These are phyloP conservation scores for Mugil cephalus DNA, from an alignment of 2,113 vertebrate genomes.

Conservation along the genomic window DNA sequence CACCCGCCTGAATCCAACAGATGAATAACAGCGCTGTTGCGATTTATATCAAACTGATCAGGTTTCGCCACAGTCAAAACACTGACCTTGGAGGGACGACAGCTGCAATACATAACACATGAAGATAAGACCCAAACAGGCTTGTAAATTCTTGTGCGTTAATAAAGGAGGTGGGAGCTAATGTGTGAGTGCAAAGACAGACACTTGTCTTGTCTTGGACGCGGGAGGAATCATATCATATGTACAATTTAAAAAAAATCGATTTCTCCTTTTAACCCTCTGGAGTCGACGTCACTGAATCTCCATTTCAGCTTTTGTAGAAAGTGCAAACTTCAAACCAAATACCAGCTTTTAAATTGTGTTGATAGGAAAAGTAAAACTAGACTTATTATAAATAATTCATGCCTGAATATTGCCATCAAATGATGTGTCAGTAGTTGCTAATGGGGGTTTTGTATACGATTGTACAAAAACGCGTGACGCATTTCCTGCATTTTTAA, in stretches of 20 bases:
- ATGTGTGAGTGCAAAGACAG: constrained; percentile 13
- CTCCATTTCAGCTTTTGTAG: too few relatives aligned
- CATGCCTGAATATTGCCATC: too few relatives aligned
- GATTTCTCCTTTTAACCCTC: constrained; percentile 1
- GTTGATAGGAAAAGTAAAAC: too few relatives aligned
- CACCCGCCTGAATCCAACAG: constrained; percentile 27
- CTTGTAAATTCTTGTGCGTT: constrained; percentile 38
- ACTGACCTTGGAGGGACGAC: constrained; percentile 57
- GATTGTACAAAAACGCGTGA: too few relatives aligned
- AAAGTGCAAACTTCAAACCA: too few relatives aligned
- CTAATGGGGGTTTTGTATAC: too few relatives aligned
- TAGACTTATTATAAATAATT: too few relatives aligned
- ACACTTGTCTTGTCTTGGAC: constrained; percentile 6
- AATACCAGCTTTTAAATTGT: too few relatives aligned
- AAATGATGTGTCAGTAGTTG: too few relatives aligned
- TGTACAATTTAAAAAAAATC: neutral
- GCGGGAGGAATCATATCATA: neutral
- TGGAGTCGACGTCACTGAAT: too few relatives aligned
- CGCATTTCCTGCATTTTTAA: too few relatives aligned
- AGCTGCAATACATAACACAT: constrained; percentile 65
- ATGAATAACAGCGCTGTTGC: constrained; percentile 49
- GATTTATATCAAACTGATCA: constrained; percentile 66
- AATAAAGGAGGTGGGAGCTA: constrained; percentile 55
- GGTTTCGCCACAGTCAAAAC: constrained; percentile 72
- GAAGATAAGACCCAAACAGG: constrained; percentile 59